Evolutionary conservation across 2,888 invertebrate genomes (phyloP).

Genomic region (Tortricodes alternella): DNA sequence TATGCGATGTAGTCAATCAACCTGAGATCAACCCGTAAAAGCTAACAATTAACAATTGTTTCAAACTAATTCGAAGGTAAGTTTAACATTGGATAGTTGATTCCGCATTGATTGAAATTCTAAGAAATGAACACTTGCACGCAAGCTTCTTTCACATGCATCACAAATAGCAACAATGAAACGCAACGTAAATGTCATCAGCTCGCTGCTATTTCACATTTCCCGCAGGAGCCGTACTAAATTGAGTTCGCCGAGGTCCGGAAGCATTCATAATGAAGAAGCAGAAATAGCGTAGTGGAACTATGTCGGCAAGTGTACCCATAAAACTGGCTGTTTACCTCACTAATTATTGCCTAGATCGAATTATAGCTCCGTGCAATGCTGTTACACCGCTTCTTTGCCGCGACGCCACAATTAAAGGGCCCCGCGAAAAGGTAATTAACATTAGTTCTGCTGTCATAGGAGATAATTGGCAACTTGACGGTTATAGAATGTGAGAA

Average conservation of each 20-base stretch:
- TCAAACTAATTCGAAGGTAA: too few relatives aligned
- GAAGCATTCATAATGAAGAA: constrained; percentile 37
- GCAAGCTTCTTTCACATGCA: too few relatives aligned
- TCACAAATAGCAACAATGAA: background rate
- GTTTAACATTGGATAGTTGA: too few relatives aligned
- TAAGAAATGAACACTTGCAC: too few relatives aligned
- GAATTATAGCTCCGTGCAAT: constrained; percentile 42
- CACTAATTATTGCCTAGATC: constrained; percentile 48
- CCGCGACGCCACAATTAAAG: constrained; percentile 8
- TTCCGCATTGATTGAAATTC: too few relatives aligned
- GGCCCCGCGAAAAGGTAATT: constrained; percentile 17
- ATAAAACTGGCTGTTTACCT: constrained; percentile 44
- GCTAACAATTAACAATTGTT: too few relatives aligned
- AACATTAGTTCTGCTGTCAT: constrained; percentile 17
- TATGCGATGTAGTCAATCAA: too few relatives aligned
- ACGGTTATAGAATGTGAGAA: constrained; percentile 5
- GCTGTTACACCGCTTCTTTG: constrained; percentile 33
- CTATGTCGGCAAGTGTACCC: constrained; percentile 30
- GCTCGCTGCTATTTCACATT: background rate
- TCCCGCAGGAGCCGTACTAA: constrained; percentile 13
- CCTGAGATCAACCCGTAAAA: too few relatives aligned
- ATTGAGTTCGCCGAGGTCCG: constrained; percentile 37
- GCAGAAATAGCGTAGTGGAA: constrained; percentile 35
- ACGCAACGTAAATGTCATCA: background rate
- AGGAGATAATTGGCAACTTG: constrained; percentile 17